Conservation (phyloP, 1,140 invertebrate species). For the Pseudomyrmex gracilis region DNA sequence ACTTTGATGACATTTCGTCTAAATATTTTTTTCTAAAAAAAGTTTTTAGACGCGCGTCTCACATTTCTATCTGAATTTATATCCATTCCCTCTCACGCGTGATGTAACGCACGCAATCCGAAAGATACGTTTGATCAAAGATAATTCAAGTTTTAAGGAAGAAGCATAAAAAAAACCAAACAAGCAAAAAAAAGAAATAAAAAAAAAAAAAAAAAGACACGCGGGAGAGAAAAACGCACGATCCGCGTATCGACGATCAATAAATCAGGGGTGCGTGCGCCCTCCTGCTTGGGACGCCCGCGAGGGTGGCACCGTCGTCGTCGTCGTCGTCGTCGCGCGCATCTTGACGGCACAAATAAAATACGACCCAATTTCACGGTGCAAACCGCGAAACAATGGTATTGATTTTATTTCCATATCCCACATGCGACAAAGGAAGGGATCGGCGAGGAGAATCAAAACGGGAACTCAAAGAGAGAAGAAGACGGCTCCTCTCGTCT, state of each 20-base stretch:
- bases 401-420: conserved; percentile 86
- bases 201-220: not conserved
- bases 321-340: conserved; percentile 45
- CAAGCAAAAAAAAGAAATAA: conserved; percentile 11
- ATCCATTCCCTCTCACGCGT: not conserved
- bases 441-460: conserved; percentile 25
- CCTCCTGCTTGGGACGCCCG: not conserved
- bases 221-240: conserved; percentile 4
- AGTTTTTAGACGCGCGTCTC: not conserved
- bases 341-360: conserved; percentile 74
- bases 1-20: not conserved
- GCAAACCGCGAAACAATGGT: conserved; percentile 84
- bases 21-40: not conserved
- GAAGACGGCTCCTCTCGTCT: conserved; percentile 63
- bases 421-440: conserved; percentile 7
- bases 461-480: conserved; percentile 14
- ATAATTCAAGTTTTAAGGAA: not conserved
- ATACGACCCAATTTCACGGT: conserved; percentile 81
- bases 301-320: conserved; percentile 28
- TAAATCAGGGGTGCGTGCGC: conserved; percentile 69
- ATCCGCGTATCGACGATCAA: conserved; percentile 64
- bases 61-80: not conserved
- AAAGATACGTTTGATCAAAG: not conserved
- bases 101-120: conserved; percentile 5
- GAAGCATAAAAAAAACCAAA: conserved; percentile 5